Evolutionary conservation across 2,888 invertebrate genomes (phyloP), one percentile per base, ranked within the genome.

Genomic region (Suillia variegata): DNA sequence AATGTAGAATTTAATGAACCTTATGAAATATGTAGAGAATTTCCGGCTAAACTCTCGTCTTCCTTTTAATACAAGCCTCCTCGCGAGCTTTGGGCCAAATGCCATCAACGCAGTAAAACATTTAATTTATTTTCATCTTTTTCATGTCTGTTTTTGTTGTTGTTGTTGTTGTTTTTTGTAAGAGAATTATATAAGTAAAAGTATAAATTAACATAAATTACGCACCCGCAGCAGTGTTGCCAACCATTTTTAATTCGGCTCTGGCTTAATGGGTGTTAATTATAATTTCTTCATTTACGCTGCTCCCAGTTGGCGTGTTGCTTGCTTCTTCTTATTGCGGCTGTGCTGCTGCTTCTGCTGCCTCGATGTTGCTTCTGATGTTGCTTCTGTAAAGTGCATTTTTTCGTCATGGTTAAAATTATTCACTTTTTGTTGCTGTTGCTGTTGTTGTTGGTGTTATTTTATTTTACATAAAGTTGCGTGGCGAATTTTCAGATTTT

Each of bases 141-240:
- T 26, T 50, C 10, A 6, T 26, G 5, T 26, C 26, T 10, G 10
- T 26, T 26, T 26, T 26, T 10, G 6, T 26, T 26, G 5, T 26
- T 10, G 5, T 10, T 26, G 5, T 26, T 26, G 6, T 26, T 26
- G 10, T 38, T 38, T 13, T 45, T 45, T 45, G 3, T 45, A 17
- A n/a, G n/a, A n/a, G n/a, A n/a, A 18, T 45, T 13, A 45, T 45
- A 13, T 4, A 38, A 12, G 5, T 26, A 12, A 38, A 17, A 45
- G 18, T 45, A 20, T 20, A 45, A 45, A 45, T 45, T 45, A 45
- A 45, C 45, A 45, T 45, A 45, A 45, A 45, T 45, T 45, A 45
- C 45, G 45, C 17, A 45, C 6, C 18, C 45, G 18, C 45, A 20
- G 45, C n/a, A 8, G 38, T 2, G 18, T 17, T 45, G 45, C 18